These are phyloP conservation scores for Eublepharis macularius DNA, from an alignment of 2,113 vertebrate species.

Conservation along the genomic window DNA sequence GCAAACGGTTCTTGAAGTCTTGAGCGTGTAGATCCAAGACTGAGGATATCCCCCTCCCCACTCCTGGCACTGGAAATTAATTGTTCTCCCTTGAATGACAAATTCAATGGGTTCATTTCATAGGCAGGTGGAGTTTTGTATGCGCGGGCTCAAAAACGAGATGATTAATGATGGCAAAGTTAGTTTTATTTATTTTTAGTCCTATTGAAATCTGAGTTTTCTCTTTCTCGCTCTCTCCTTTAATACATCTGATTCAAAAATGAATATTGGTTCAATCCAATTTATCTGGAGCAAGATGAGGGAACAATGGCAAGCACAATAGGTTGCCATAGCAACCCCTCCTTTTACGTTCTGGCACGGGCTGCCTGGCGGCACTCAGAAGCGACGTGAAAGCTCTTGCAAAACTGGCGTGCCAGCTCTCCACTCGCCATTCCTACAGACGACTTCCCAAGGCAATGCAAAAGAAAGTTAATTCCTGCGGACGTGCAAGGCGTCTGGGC, in stretches of 20 bases:
- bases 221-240: too few species aligned
- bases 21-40: too few species aligned
- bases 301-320: fast-evolving
- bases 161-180: neutral
- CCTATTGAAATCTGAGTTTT: neutral
- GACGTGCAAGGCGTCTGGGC: too few species aligned
- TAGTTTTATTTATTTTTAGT: neutral
- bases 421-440: too few species aligned
- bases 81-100: neutral
- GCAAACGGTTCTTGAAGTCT: neutral
- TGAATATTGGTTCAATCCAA: neutral
- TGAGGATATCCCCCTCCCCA: neutral
- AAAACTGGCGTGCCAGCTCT: too few species aligned
- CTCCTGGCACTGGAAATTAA: neutral
- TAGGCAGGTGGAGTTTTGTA: neutral
- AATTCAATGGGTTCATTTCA: neutral
- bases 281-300: neutral
- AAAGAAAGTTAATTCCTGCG: too few species aligned
- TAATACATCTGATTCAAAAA: neutral
- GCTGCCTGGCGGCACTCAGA: fast-evolving
- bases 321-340: neutral
- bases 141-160: too few species aligned
- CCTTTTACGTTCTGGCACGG: neutral
- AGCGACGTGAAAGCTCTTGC: fast-evolving
- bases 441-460: neutral